Conservation (phyloP, 2,888 invertebrate species). For the Mesoligia furuncula region DNA sequence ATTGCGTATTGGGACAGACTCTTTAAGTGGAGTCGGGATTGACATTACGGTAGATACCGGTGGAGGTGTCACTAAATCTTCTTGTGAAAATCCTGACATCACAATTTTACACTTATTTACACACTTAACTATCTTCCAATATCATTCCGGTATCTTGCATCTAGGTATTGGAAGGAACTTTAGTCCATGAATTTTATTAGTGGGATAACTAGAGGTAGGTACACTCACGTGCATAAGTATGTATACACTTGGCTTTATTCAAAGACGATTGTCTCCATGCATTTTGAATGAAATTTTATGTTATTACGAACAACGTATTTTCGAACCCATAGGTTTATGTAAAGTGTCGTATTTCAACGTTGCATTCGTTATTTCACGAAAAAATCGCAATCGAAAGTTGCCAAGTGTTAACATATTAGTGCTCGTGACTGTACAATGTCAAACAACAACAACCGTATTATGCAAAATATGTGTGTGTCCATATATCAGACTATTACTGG, state of each 20-base stretch:
- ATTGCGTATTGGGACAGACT: background rate
- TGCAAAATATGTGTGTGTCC: conserved; percentile 69
- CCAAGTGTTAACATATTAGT: no score
- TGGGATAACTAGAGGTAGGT: conserved; percentile 36
- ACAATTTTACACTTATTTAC: no score
- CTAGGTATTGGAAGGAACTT: conserved; percentile 18
- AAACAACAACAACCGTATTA: conserved; percentile 60
- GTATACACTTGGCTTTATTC: no score
- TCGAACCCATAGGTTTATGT: no score
- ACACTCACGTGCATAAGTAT: no score
- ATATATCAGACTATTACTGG: conserved; percentile 61
- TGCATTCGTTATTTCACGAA: no score
- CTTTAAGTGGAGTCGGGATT: background rate
- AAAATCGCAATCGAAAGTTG: no score
- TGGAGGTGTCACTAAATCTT: background rate
- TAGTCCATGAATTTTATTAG: conserved; percentile 36
- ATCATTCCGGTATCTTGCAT: conserved; percentile 18
- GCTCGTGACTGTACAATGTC: conserved; percentile 64
- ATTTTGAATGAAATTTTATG: no score
- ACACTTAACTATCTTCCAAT: background rate
- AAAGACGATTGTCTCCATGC: no score
- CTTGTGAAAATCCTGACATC: background rate
- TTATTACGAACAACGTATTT: no score
- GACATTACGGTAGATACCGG: background rate
- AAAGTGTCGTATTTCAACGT: no score